Conservation (phyloP, 2,113 vertebrate genomes). For the Lophotis ruficrista region DNA sequence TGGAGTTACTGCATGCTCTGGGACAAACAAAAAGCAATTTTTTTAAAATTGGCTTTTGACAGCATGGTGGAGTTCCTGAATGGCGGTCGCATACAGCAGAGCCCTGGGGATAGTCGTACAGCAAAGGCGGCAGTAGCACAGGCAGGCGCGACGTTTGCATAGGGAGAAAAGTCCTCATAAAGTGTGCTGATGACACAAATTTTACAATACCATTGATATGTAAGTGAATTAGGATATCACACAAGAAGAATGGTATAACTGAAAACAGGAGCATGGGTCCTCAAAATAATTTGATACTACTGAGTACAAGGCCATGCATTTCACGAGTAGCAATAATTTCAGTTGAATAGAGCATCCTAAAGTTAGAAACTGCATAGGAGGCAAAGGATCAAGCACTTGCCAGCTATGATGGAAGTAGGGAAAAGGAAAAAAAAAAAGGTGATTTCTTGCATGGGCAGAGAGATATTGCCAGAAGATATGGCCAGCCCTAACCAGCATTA, state of each 20-base stretch:
- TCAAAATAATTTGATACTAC: background rate
- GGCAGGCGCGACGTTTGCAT: background rate
- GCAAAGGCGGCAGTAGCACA: rapidly evolving
- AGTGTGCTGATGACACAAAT: background rate
- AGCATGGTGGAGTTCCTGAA: background rate
- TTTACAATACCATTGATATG: rapidly evolving
- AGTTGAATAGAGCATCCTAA: background rate
- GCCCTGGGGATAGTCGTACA: background rate
- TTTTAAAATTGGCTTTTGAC: rapidly evolving
- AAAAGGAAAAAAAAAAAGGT: background rate
- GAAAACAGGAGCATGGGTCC: background rate
- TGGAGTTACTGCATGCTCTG: rapidly evolving
- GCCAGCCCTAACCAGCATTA: background rate
- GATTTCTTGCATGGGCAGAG: background rate
- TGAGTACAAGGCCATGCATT: background rate
- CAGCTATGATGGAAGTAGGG: background rate
- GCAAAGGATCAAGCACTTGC: background rate
- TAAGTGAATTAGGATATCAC: background rate
- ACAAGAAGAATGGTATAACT: background rate
- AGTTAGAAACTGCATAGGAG: background rate
- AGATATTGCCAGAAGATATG: background rate
- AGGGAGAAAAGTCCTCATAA: background rate
- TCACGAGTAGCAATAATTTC: background rate
- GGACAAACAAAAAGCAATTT: background rate
- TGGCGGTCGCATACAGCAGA: rapidly evolving